phyloP scores from a whole-genome alignment of 1,140 invertebrate species.

The Trichogramma pretiosum region DNA sequence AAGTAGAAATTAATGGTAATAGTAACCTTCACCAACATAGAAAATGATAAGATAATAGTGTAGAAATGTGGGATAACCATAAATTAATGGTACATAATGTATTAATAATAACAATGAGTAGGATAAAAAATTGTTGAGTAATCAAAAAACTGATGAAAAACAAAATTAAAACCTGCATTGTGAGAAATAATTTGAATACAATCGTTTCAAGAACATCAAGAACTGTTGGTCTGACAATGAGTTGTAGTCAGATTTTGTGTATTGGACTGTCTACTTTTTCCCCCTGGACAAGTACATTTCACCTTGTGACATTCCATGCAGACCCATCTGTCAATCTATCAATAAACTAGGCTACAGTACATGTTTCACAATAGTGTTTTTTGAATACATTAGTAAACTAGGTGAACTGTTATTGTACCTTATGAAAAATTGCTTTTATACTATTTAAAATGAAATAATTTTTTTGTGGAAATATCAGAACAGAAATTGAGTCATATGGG shows the following conservation, averaged over 20 bases:
- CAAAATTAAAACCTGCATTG: slow-evolving; percentile 37
- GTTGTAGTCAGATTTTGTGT: slow-evolving; percentile 38
- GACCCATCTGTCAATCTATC: slow-evolving; percentile 49
- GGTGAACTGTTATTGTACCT: too few species aligned
- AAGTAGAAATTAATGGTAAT: too few species aligned
- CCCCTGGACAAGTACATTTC: slow-evolving; percentile 43
- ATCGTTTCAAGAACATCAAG: slow-evolving; percentile 8
- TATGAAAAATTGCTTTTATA: too few species aligned
- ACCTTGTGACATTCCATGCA: slow-evolving; percentile 46
- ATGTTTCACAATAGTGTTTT: slow-evolving; percentile 12
- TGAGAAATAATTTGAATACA: slow-evolving; percentile 23
- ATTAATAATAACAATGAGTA: slow-evolving; percentile 1
- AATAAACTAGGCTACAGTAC: slow-evolving; percentile 38
- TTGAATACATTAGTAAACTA: too few species aligned
- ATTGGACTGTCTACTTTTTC: slow-evolving; percentile 33
- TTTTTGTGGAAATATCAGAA: too few species aligned
- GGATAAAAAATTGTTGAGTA: slow-evolving; percentile 7
- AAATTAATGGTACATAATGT: too few species aligned
- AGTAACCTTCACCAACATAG: too few species aligned
- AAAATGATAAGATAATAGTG: too few species aligned
- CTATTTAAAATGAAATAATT: too few species aligned
- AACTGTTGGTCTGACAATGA: too few species aligned
- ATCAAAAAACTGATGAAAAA: slow-evolving; percentile 26
- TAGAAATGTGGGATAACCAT: too few species aligned
- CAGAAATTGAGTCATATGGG: too few species aligned